phyloP scores from a whole-genome alignment of 2,797 vertebrate genomes.

The Neosilurus mollespiculum region DNA sequence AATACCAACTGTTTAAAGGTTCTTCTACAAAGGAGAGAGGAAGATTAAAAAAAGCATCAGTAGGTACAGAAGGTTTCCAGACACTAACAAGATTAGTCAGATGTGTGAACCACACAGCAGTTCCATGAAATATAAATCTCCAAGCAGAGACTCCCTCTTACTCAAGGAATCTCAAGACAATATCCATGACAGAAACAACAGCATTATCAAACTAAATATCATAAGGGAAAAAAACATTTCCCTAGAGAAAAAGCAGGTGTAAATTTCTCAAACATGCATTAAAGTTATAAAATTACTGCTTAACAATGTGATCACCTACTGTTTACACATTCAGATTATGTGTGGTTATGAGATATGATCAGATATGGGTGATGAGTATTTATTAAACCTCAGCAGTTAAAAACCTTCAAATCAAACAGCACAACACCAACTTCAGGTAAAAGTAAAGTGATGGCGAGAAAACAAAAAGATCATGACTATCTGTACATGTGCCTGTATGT shows the following conservation, averaged over 20 bases:
- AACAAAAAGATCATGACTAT: not conserved
- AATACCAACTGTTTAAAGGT: not conserved
- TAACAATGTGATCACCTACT: too few species aligned
- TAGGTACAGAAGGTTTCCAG: not conserved
- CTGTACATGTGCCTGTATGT: not conserved
- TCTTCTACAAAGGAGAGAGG: not conserved
- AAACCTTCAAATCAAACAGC: not conserved
- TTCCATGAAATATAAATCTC: not conserved
- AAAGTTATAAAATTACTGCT: not conserved
- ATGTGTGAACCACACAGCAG: conserved; percentile 5
- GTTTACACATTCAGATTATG: not conserved
- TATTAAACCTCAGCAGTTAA: not conserved
- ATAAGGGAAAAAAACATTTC: too few species aligned
- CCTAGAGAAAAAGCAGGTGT: not conserved
- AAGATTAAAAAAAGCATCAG: not conserved
- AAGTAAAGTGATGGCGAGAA: not conserved
- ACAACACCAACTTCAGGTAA: not conserved
- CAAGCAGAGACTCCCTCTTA: not conserved
- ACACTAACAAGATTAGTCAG: conserved; percentile 9
- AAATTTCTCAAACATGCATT: not conserved
- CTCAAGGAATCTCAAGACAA: conserved; percentile 4
- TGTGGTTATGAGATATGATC: too few species aligned
- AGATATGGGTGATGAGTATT: too few species aligned
- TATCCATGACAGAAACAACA: not conserved
- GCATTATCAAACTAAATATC: not conserved